Evolutionary conservation across 2,113 vertebrate species (phyloP).

Genomic region (Etia nguti): DNA sequence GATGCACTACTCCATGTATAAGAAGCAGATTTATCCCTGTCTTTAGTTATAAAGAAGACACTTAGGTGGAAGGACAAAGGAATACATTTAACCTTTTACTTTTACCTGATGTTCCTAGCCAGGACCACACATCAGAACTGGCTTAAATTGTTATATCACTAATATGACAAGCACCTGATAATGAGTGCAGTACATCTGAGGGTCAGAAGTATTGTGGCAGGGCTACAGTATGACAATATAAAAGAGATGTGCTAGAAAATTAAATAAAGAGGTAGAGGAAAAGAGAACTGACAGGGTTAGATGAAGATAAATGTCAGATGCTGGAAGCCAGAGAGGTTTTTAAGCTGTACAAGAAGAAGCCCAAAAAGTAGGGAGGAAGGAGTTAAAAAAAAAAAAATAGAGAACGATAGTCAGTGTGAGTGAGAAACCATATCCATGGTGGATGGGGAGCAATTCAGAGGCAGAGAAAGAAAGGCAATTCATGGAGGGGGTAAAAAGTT

Average conservation of each 20-base stretch:
- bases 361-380: neutral
- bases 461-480: slow-evolving; percentile 7
- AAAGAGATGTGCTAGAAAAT: slow-evolving; percentile 13
- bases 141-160: slow-evolving; percentile 11
- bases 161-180: slow-evolving; percentile 15
- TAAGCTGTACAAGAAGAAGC: neutral
- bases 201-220: neutral
- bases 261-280: slow-evolving; percentile 19
- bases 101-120: slow-evolving; percentile 14
- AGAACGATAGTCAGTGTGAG: neutral
- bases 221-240: neutral
- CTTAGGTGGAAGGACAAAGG: slow-evolving; percentile 34
- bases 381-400: neutral
- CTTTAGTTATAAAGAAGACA: slow-evolving; percentile 21
- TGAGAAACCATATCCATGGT: neutral
- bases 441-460: neutral
- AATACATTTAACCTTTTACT: slow-evolving; percentile 39
- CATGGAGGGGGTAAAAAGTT: slow-evolving; percentile 55
- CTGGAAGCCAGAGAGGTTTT: slow-evolving; percentile 29
- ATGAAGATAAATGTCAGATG: slow-evolving; percentile 48
- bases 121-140: neutral
- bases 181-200: slow-evolving; percentile 8
- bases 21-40: slow-evolving; percentile 31
- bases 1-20: neutral
- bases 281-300: slow-evolving; percentile 37